phyloP scores from a whole-genome alignment of 37 sponge, comb jelly and placozoan species.

The Halichondria panicea region DNA sequence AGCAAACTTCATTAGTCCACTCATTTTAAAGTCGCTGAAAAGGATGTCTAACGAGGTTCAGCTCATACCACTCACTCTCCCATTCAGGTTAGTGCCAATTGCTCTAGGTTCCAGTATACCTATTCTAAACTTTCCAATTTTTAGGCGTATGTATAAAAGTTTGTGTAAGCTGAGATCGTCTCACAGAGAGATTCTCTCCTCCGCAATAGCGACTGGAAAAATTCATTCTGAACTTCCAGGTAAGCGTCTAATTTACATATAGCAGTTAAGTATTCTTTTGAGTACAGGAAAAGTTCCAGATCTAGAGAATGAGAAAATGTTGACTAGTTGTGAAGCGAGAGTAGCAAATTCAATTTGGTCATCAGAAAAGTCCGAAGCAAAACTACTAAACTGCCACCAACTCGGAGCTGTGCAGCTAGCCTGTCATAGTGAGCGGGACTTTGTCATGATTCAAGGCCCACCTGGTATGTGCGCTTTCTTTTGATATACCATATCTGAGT shows the following conservation, averaged over 20 bases:
- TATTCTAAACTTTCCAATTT: not conserved
- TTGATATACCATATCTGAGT: not conserved
- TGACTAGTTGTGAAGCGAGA: not conserved
- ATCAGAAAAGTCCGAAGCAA: not conserved
- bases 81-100: slow-evolving; percentile 13
- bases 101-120: not conserved
- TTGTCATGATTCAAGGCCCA: slow-evolving; percentile 54
- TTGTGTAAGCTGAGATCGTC: slow-evolving; percentile 1
- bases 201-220: too few species aligned
- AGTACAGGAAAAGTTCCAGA: too few species aligned
- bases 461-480: slow-evolving; percentile 30
- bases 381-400: slow-evolving; percentile 27
- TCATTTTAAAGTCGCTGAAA: not conserved
- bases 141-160: slow-evolving; percentile 1
- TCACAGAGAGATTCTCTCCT: not conserved
- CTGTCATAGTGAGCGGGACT: slow-evolving; percentile 2
- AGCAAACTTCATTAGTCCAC: slow-evolving; percentile 17
- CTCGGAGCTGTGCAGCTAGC: slow-evolving; percentile 13
- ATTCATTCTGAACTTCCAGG: too few species aligned
- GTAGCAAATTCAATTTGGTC: slow-evolving; percentile 23
- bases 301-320: not conserved
- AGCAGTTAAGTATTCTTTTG: too few species aligned
- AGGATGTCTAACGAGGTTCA: slow-evolving; percentile 18
- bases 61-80: slow-evolving; percentile 21
- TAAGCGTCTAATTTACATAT: too few species aligned